phyloP scores from a whole-genome alignment of 2,797 vertebrate genomes.

The Cyclopterus lumpus region DNA sequence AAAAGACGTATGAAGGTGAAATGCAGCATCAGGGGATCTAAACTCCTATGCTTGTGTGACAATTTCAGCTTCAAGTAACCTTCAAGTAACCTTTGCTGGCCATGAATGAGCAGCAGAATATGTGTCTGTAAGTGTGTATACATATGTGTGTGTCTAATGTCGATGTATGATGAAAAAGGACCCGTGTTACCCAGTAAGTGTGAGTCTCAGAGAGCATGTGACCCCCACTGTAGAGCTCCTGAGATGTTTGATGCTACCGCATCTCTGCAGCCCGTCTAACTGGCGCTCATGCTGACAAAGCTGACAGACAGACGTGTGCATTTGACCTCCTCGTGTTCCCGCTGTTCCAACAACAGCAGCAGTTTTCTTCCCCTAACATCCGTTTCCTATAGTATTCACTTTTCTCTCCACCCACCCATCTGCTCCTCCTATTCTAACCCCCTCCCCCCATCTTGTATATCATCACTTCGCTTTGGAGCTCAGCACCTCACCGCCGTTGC shows the following conservation, averaged over 20 bases:
- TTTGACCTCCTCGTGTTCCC: constrained; percentile 38
- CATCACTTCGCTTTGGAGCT: constrained; percentile 62
- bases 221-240: constrained; percentile 10
- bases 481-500: constrained; percentile 84
- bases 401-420: constrained; percentile 60
- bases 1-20: constrained; percentile 72
- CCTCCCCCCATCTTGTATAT: constrained; percentile 65
- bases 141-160: neutral
- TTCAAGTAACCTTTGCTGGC: constrained; percentile 61
- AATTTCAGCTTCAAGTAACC: constrained; percentile 58
- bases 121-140: neutral
- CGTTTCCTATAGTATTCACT: constrained; percentile 50
- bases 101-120: constrained; percentile 3
- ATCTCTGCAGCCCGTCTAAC: constrained; percentile 28
- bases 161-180: neutral
- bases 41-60: constrained; percentile 62
- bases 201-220: constrained; percentile 14
- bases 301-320: constrained; percentile 43
- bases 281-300: constrained; percentile 37
- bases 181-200: neutral
- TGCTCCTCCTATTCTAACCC: constrained; percentile 63
- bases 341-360: constrained; percentile 43
- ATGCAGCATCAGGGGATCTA: constrained; percentile 49
- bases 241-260: constrained; percentile 29
- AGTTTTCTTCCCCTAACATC: constrained; percentile 40